These are phyloP conservation scores for Sebastiscus albofasciatus DNA, from an alignment of 2,797 vertebrate species.

Conservation along the genomic window DNA sequence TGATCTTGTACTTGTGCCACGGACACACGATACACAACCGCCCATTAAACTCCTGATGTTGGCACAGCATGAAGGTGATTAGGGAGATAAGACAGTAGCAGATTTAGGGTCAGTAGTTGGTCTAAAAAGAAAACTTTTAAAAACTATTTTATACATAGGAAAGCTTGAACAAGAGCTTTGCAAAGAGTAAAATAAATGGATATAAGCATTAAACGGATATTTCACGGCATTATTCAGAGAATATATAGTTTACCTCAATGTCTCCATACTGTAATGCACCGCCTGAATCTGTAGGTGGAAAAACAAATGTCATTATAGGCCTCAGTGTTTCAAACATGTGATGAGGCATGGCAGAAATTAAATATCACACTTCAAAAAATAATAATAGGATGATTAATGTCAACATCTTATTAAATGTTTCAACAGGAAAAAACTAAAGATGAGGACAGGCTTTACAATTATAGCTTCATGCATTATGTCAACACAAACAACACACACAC, in stretches of 20 bases:
- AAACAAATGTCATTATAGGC: background rate
- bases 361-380: background rate
- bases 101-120: background rate
- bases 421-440: background rate
- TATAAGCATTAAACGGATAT: background rate
- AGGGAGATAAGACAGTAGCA: background rate
- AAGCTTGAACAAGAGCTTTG: background rate
- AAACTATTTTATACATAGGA: background rate
- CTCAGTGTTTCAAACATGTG: background rate
- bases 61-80: background rate
- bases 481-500: conserved; percentile 9
- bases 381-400: background rate
- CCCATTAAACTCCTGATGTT: conserved; percentile 88
- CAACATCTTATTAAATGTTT: background rate
- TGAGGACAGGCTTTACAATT: background rate
- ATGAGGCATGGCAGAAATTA: background rate
- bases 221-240: background rate
- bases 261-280: conserved; percentile 89
- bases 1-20: conserved; percentile 96
- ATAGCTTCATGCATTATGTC: background rate
- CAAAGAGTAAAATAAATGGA: background rate
- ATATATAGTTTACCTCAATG: conserved; percentile 87
- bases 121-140: background rate
- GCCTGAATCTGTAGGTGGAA: conserved; percentile 86
- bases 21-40: conserved; percentile 90